Percentiles rank a stretch among this genome's conserved stretches.
Evolutionary conservation across 2,113 vertebrate species (phyloP).

Genomic region (Synodontis membranacea): DNA sequence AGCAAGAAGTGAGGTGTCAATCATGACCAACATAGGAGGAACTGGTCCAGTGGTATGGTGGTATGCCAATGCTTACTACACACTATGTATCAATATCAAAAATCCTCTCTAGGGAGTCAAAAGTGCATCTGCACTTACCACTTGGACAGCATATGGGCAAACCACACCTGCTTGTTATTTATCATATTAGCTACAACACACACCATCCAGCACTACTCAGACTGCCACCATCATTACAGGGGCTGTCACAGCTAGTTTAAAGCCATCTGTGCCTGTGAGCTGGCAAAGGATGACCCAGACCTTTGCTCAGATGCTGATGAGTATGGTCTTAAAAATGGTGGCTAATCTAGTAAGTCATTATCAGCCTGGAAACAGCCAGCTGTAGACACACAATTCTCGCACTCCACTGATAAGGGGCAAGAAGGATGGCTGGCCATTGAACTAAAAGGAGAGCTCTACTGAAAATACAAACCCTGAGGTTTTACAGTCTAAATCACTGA

Average conservation of each 20-base stretch:
- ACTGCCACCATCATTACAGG: constrained; percentile 1
- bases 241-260: constrained; percentile 16
- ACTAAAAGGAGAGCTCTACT: not conserved
- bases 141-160: not conserved
- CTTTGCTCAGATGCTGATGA: constrained; percentile 1
- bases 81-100: not conserved
- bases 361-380: constrained; percentile 1
- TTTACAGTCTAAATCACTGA: not conserved
- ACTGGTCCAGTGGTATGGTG: not conserved
- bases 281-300: constrained; percentile 9
- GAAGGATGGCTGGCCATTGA: not conserved
- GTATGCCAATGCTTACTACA: not conserved
- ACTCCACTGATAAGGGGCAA: not conserved
- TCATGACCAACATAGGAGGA: not conserved
- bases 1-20: not conserved
- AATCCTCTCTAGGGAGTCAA: not conserved
- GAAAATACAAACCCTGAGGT: not conserved
- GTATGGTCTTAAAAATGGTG: not conserved
- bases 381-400: not conserved
- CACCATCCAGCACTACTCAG: not conserved
- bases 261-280: constrained; percentile 14
- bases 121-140: not conserved
- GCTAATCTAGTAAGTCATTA: not conserved
- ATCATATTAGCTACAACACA: constrained; percentile 1
- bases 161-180: not conserved